These are phyloP conservation scores for Coptotermes formosanus DNA, from an alignment of 1,140 invertebrate species.

Conservation along the genomic window DNA sequence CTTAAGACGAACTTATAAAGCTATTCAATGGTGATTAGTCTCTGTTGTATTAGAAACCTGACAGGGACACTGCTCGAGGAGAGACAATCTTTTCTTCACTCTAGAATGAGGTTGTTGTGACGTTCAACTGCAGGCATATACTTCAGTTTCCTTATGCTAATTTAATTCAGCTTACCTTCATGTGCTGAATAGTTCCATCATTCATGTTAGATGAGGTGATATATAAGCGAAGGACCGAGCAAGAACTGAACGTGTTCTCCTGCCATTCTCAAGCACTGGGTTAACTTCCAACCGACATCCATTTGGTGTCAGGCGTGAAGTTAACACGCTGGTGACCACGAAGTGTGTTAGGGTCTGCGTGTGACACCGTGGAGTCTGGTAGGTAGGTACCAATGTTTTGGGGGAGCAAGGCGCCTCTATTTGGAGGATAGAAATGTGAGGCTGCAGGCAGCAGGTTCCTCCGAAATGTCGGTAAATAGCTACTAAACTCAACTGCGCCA, in stretches of 20 bases:
- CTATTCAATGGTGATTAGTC: conserved; percentile 1
- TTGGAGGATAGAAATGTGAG: too few relatives aligned
- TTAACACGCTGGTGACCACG: too few relatives aligned
- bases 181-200: not conserved
- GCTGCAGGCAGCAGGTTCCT: too few relatives aligned
- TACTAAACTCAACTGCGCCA: too few relatives aligned
- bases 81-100: not conserved
- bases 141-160: conserved; percentile 3
- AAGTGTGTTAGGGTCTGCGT: too few relatives aligned
- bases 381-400: too few relatives aligned
- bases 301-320: too few relatives aligned
- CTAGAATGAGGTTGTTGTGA: not conserved
- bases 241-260: not conserved
- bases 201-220: not conserved
- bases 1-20: not conserved
- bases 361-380: too few relatives aligned
- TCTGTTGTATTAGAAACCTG: not conserved
- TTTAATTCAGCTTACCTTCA: not conserved
- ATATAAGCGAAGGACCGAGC: not conserved
- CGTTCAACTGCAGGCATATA: not conserved
- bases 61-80: not conserved
- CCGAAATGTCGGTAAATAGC: too few relatives aligned
- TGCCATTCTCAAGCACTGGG: too few relatives aligned
- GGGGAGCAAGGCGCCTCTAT: too few relatives aligned
- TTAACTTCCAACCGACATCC: too few relatives aligned